These are phyloP conservation scores for Okamejei kenojei DNA, from an alignment of 2,797 vertebrate genomes.

Conservation along the genomic window DNA sequence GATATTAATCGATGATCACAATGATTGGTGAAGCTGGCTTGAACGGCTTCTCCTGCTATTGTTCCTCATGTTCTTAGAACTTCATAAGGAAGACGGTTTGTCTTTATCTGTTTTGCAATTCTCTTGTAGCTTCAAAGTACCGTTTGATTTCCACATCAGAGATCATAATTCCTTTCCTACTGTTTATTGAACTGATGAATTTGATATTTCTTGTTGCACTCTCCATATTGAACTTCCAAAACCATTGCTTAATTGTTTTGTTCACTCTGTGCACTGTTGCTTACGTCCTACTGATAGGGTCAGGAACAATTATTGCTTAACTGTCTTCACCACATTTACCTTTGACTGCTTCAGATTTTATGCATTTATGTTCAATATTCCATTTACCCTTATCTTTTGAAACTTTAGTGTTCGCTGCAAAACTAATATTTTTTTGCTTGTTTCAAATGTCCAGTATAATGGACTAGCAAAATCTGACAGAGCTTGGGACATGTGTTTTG, in stretches of 20 bases:
- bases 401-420: background rate
- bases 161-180: background rate
- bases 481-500: background rate
- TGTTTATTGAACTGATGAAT: background rate
- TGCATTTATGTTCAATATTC: background rate
- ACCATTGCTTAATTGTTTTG: background rate
- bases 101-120: background rate
- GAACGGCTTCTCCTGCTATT: too few relatives aligned
- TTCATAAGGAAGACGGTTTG: background rate
- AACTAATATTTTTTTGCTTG: background rate
- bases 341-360: conserved; percentile 10
- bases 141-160: background rate
- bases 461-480: background rate
- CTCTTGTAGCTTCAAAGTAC: background rate
- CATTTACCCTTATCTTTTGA: background rate
- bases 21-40: too few relatives aligned
- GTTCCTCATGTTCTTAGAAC: background rate
- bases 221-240: conserved; percentile 12
- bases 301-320: conserved; percentile 1
- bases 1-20: too few relatives aligned
- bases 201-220: background rate
- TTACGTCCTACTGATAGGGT: background rate
- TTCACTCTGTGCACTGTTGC: background rate
- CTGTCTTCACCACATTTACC: background rate
- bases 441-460: background rate